phyloP scores from a whole-genome alignment of 2,888 invertebrate species.

The Oscheius onirici region DNA sequence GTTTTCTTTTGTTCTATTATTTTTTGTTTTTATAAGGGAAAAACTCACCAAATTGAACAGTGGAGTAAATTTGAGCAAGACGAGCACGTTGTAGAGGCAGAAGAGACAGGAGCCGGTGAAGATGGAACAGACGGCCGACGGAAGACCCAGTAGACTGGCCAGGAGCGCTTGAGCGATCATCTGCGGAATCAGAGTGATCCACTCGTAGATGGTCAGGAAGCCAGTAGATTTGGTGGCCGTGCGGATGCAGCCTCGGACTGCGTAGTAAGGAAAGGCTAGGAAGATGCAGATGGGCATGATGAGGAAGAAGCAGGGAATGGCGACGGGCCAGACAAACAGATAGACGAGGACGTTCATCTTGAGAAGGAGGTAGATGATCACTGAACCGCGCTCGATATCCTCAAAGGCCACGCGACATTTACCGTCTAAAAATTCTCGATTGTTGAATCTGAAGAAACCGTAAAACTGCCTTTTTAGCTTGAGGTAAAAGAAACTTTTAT shows the following conservation, averaged over 20 bases:
- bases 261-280: conserved; percentile 15
- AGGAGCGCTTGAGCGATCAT: not conserved
- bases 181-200: not conserved
- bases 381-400: conserved; percentile 9
- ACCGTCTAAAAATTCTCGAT: not conserved
- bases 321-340: not conserved
- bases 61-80: conserved; percentile 5
- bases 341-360: conserved; percentile 1
- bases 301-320: not conserved
- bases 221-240: not conserved
- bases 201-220: conserved; percentile 8
- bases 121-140: not conserved
- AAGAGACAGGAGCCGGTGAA: conserved; percentile 5
- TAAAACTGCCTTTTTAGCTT: no score
- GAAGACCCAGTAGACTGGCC: conserved; percentile 3
- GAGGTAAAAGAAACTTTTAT: no score
- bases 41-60: not conserved
- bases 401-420: conserved; percentile 20
- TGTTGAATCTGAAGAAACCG: not conserved
- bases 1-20: not conserved
- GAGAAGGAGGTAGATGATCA: not conserved
- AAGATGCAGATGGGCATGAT: conserved; percentile 2
- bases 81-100: conserved; percentile 1
- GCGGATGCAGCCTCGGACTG: not conserved
- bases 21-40: not conserved